phyloP scores from a whole-genome alignment of 2,113 vertebrate species.

The Naja naja region DNA sequence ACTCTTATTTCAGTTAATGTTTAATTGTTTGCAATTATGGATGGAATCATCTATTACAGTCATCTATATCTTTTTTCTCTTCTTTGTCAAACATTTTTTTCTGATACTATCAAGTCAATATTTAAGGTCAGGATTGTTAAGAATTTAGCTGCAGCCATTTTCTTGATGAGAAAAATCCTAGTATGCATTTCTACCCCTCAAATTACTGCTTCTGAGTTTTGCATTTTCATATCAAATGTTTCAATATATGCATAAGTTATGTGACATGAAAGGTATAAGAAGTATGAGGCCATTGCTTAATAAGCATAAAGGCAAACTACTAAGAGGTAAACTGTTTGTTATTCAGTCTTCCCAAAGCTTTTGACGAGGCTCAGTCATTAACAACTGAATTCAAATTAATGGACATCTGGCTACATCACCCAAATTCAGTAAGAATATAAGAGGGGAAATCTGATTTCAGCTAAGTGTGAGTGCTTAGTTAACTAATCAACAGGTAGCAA shows the following conservation, averaged over 20 bases:
- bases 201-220: neutral
- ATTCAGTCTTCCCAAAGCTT: neutral
- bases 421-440: neutral
- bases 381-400: conserved; percentile 4
- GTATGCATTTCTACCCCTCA: neutral
- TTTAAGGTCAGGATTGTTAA: neutral
- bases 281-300: neutral
- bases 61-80: neutral
- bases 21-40: neutral
- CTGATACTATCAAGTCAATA: neutral
- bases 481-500: neutral
- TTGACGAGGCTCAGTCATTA: neutral
- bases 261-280: neutral
- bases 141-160: neutral
- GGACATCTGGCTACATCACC: neutral
- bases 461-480: neutral
- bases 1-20: neutral
- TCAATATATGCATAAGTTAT: neutral
- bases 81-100: neutral
- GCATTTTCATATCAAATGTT: neutral
- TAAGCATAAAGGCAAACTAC: neutral
- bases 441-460: neutral
- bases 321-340: neutral
- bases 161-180: neutral
- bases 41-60: neutral